Evolutionary conservation across 2,113 vertebrate genomes (phyloP).

Genomic region (Zapornia atra): DNA sequence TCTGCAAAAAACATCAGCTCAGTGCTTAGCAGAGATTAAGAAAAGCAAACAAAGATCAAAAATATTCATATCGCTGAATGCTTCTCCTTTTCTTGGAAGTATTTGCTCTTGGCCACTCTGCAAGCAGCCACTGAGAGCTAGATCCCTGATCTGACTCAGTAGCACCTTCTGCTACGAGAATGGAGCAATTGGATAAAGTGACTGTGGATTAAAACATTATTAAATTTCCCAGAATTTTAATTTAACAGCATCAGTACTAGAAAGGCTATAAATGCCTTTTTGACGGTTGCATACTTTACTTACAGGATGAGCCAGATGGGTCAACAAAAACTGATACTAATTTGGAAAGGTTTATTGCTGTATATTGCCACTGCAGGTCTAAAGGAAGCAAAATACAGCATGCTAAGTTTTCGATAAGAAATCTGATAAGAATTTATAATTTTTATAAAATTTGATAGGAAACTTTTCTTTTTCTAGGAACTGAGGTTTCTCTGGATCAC

Average conservation of each 20-base stretch:
- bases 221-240: neutral
- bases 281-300: conserved; percentile 2
- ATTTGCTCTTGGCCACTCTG: neutral
- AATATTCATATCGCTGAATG: neutral
- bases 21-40: neutral
- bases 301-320: neutral
- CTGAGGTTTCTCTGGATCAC: neutral
- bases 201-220: neutral
- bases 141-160: neutral
- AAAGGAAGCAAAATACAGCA: neutral
- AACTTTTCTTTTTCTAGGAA: neutral
- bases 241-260: neutral
- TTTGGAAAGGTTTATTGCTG: neutral
- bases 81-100: neutral
- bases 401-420: neutral
- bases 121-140: neutral
- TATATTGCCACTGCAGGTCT: neutral
- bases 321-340: neutral
- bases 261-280: neutral
- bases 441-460: too few species aligned
- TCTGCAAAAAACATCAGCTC: neutral
- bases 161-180: neutral
- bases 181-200: neutral
- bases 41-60: neutral
- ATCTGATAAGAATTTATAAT: too few species aligned